Evolutionary conservation across 2,888 invertebrate genomes (phyloP), one percentile per base, ranked within the genome.

Genomic region (Ennomos fuscantarius): DNA sequence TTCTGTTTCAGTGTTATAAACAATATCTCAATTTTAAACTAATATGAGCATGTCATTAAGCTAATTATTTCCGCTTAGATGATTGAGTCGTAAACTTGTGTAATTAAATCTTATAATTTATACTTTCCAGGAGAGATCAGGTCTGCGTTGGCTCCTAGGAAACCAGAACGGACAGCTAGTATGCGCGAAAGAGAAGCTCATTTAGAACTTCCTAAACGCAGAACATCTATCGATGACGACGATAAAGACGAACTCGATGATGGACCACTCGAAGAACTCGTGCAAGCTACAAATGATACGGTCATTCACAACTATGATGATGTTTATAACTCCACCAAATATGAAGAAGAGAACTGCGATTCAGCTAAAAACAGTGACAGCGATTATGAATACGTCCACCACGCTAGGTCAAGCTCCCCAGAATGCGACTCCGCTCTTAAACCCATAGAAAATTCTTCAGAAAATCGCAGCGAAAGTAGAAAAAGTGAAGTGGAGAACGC

Each of bases 121-220:
- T 55, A 53, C 56, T 62, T 86, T 84, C 62, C 84, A 95, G 96
- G 97, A 82, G 97, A 97, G 93, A 96, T 96, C 69, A 93, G 97
- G 81, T 96, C 96, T 79, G 94, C 95, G 56, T 93, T 97, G 72
- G 95, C 96, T 49, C 96, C 96, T 10, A 94, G 96, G 55, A 97
- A 97, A 84, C 97, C 97, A 11, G 96, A 97, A 82, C 93, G 97
- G 64, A 96, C 96, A 12, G 96, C 97, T 42, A 97, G 97, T 80
- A 96, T 97, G 95, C 93, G 97, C 69, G 97, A 96, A 84, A 93
- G 95, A 58, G 95, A 95, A 84, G 94, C 95, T 3, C 94, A 94
- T 69, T 82, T 94, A 69, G 94, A 95, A 78, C 89, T 94, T 46
- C 93, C 93, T 32, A 92, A 92, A 70, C 86, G 93, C 53, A 80